phyloP scores from a whole-genome alignment of 2,888 invertebrate genomes.

The Galerucella calmariensis region DNA sequence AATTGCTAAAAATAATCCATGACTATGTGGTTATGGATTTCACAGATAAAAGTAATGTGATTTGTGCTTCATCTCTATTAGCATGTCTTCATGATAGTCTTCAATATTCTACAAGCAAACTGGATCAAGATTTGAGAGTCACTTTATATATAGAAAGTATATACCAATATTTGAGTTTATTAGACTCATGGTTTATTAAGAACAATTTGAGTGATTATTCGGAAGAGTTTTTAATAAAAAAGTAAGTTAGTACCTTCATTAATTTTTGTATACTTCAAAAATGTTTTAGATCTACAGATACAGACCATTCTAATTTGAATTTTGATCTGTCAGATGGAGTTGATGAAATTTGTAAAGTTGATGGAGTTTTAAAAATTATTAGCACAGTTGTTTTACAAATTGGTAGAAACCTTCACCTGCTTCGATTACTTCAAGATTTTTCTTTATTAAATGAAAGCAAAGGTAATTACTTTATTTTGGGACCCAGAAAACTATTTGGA shows the following conservation, averaged over 20 bases:
- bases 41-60: conserved; percentile 44
- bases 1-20: conserved; percentile 55
- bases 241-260: conserved; percentile 27
- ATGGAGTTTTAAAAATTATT: conserved; percentile 58
- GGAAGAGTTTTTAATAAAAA: conserved; percentile 58
- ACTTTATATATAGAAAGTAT: conserved; percentile 59
- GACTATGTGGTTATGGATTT: conserved; percentile 51
- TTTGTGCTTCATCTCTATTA: conserved; percentile 55
- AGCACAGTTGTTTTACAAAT: conserved; percentile 57
- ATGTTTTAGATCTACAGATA: conserved; percentile 35
- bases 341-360: conserved; percentile 47
- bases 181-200: conserved; percentile 60
- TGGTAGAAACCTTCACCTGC: conserved; percentile 60
- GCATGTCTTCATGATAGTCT: conserved; percentile 54
- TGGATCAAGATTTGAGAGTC: conserved; percentile 59
- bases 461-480: conserved; percentile 42
- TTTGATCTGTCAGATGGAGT: conserved; percentile 48
- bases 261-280: conserved; percentile 1
- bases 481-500: too few species aligned
- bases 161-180: conserved; percentile 58
- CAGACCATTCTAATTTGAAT: conserved; percentile 41
- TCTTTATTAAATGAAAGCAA: conserved; percentile 50
- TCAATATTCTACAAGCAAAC: conserved; percentile 52
- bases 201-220: conserved; percentile 58
- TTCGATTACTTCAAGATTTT: conserved; percentile 57